Base-by-base conservation (phyloP, 2,797 vertebrate genomes). In the Meriones psammophilus region DNA sequence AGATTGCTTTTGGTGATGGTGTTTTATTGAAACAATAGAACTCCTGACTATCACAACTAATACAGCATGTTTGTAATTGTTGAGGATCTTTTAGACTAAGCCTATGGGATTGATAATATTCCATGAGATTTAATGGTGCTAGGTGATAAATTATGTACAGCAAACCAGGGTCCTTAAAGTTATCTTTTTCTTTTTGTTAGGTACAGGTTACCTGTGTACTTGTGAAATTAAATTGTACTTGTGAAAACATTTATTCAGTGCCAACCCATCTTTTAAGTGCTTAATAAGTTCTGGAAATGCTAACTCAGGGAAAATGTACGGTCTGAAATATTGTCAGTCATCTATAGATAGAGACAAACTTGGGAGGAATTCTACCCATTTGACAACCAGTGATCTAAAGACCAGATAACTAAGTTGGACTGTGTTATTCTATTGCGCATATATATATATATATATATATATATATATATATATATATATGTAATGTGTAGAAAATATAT, bases 231-330 rank as follows among this genome's bases (percentile, higher is more conserved):
- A 60, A 14, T 71, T 77, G 6, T 78, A 79, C 30, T 87, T 94
- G 24, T 92, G 64, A 39, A 94, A 93, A 64, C 68, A 60, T 92
- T 83, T 77, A 8, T 94, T 88, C 33, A 79, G 0, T 56, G 39
- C 24, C 62, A 64, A 33, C 69, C 83, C 17, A 42, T 68, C 42
- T 88, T 97, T 94, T 73, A 95, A 83, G n/a, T 76, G 42, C 33
- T 89, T 39, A 39, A 30, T 94, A 69, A 91, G 71, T 20, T 92
- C 56, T 81, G 56, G 17, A 96, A 94, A 64, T 95, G 20, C 77
- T 54, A 46, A 84, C 39, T 2, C n/a, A 14, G 89, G 42, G 42
- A 81, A 54, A 81, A 87, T 87, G 68, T 94, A 33, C 92, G 62
- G n/a, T 93, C 42, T 66, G 8, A 64, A 42, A 17, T 92, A 26